Evolutionary conservation across 1,140 invertebrate species (phyloP), one percentile per base, ranked within the genome.

Genomic region (Formica exsecta): DNA sequence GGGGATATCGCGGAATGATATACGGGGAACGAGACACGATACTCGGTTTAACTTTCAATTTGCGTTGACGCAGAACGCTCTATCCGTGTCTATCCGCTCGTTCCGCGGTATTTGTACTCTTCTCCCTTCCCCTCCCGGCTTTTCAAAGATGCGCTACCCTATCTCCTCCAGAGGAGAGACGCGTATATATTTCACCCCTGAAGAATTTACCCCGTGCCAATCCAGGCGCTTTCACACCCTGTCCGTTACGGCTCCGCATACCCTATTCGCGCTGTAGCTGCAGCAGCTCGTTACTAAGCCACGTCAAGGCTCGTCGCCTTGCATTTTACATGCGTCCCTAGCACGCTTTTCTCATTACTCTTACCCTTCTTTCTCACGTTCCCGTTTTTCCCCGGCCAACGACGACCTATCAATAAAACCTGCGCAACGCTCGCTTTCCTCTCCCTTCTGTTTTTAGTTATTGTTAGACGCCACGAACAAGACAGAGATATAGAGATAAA

Each of bases 251-350:
- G 59, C 38, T 68, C 80, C 87, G 57, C 38, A 59, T 8, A 22
- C 76, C 75, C 87, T 89, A 86, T 89, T 84, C 87, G 84, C 89
- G 87, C 79, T 87, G 88, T 80, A 90, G 76, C 85, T 80, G 75
- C 86, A 70, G 88, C 80, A 80, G 79, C 85, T 89, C 88, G 88
- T 90, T 90, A 87, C 86, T 77, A 77, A 70, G 86, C 85, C 88
- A 90, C 89, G 75, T 90, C 89, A 85, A 88, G 87, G 75, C 86
- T 88, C 66, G 88, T 88, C 86, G 89, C 89, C 86, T 91, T 91
- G 86, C 89, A 89, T 90, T 91, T 92, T 91, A 87, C 85, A 92
- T 91, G 91, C 88, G 90, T 84, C 84, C 64, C 88, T 88, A 87
- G 86, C 77, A 87, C 87, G 89, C 87, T 89, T 84, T 80, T 68